A percentile compares a stretch with the other conserved stretches of the same genome.
Evolutionary conservation across 2,888 invertebrate genomes (phyloP).

Genomic region (Strigamia crassipes): DNA sequence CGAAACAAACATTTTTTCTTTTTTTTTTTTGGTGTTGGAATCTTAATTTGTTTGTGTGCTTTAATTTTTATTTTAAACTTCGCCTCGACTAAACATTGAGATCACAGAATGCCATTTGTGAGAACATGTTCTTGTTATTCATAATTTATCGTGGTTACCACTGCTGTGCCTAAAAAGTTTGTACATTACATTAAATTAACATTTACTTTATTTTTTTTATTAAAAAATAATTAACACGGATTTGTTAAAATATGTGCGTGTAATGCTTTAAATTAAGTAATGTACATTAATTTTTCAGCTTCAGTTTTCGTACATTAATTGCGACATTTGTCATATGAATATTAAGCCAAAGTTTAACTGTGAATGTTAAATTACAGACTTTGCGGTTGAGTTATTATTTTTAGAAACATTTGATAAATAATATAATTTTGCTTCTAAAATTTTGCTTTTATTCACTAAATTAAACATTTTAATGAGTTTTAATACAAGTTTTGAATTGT

Average conservation of each 20-base stretch:
- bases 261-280: too few species aligned
- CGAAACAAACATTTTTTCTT: not conserved
- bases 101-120: slow-evolving; percentile 10
- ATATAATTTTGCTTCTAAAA: not conserved
- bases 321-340: too few species aligned
- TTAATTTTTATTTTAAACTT: not conserved
- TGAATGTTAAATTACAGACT: too few species aligned
- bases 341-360: too few species aligned
- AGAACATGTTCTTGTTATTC: not conserved
- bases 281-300: too few species aligned
- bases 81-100: not conserved
- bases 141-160: not conserved
- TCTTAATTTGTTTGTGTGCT: not conserved
- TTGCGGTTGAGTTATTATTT: too few species aligned
- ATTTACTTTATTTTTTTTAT: too few species aligned
- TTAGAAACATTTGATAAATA: not conserved
- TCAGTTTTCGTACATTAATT: too few species aligned
- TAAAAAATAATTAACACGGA: too few species aligned
- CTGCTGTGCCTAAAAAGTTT: not conserved
- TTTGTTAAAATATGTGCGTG: too few species aligned
- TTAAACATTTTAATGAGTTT: not conserved
- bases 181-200: not conserved
- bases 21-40: not conserved
- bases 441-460: not conserved
- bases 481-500: slow-evolving; percentile 9